A percentile compares a stretch with the other conserved stretches of the same genome.
phyloP scores from a whole-genome alignment of 2,888 invertebrate genomes.

The Nomada lathburiana region DNA sequence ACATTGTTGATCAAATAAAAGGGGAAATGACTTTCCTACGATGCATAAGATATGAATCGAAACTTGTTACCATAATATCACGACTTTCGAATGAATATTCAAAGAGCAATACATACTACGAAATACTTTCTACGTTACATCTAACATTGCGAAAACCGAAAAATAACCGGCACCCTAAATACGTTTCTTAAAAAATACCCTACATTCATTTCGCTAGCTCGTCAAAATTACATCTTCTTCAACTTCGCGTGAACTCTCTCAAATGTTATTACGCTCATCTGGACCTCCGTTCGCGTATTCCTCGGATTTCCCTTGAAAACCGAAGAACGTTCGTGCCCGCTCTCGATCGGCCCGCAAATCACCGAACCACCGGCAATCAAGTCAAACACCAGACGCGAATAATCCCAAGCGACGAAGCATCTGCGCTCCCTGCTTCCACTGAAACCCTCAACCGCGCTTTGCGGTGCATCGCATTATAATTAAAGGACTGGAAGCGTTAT shows the following conservation, averaged over 20 bases:
- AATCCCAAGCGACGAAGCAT: not conserved
- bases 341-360: not conserved
- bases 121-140: too few relatives aligned
- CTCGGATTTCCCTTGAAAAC: not conserved
- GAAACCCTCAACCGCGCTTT: slow-evolving; percentile 7
- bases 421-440: not conserved
- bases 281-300: too few relatives aligned
- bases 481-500: slow-evolving; percentile 10
- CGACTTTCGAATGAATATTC: too few relatives aligned
- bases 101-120: too few relatives aligned
- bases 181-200: not conserved
- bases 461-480: slow-evolving; percentile 18
- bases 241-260: too few relatives aligned
- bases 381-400: slow-evolving; percentile 9
- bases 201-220: not conserved
- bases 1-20: not conserved
- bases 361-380: slow-evolving; percentile 15
- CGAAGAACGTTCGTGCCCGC: not conserved
- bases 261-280: too few relatives aligned
- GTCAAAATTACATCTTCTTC: too few relatives aligned
- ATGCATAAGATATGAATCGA: not conserved
- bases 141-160: too few relatives aligned
- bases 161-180: not conserved
- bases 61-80: not conserved
- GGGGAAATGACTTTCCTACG: not conserved